phyloP scores from a whole-genome alignment of 2,797 vertebrate genomes.

The Hylomyscus alleni region DNA sequence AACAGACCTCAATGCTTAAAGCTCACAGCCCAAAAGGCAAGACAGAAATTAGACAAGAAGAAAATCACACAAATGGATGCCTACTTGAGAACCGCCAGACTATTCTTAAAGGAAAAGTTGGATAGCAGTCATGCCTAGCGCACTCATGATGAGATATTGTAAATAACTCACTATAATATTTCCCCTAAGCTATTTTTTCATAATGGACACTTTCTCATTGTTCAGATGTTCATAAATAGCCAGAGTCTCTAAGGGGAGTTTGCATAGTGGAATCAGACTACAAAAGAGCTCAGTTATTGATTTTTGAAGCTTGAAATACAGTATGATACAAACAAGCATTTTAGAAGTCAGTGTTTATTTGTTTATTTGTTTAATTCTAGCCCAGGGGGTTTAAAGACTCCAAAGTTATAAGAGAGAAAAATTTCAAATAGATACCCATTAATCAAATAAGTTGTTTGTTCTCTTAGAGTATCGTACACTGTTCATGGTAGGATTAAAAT shows the following conservation, averaged over 20 bases:
- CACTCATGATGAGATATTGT: neutral
- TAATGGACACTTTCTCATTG: neutral
- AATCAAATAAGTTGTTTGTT: neutral
- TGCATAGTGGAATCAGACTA: neutral
- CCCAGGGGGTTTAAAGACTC: neutral
- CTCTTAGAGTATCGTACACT: neutral
- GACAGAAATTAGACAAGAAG: neutral
- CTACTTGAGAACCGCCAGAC: neutral
- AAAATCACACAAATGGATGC: neutral
- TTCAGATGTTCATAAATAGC: neutral
- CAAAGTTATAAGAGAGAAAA: neutral
- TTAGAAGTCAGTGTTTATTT: neutral
- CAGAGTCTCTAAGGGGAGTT: neutral
- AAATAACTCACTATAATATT: neutral
- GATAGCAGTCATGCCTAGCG: neutral
- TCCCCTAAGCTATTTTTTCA: neutral
- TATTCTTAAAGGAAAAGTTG: neutral
- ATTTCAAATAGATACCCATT: neutral
- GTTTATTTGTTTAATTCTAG: conserved; percentile 32
- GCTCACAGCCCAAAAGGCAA: neutral
- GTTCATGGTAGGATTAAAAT: neutral
- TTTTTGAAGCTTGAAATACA: neutral
- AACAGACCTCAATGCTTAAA: neutral
- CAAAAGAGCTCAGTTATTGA: neutral
- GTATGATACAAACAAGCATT: neutral